Percentiles rank a stretch among this genome's conserved stretches.
Evolutionary conservation across 2,888 invertebrate species (phyloP).

Genomic region (Thecophora atra): DNA sequence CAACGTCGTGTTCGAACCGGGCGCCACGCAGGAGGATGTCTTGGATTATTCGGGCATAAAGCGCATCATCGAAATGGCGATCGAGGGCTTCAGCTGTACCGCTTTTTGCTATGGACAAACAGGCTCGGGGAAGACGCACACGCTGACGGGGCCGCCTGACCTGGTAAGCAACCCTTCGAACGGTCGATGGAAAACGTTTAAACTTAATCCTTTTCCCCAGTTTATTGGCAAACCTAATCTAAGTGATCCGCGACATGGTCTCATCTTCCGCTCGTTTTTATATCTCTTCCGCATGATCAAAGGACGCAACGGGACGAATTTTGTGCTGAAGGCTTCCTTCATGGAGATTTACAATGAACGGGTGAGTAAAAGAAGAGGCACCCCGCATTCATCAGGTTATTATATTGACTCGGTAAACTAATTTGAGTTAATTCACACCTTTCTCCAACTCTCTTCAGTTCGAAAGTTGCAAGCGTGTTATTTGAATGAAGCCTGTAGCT

Average conservation of each 20-base stretch:
- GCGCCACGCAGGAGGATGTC: conserved; percentile 83
- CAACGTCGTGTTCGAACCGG: conserved; percentile 92
- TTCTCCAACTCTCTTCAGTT: too few species aligned
- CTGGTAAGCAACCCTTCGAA: conserved; percentile 70
- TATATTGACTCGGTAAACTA: not conserved
- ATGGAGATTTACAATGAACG: conserved; percentile 97
- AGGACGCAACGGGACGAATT: conserved; percentile 79
- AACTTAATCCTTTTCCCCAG: conserved; percentile 63
- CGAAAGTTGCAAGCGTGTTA: too few species aligned
- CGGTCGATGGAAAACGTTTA: too few species aligned
- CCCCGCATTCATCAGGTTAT: not conserved
- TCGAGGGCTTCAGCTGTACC: conserved; percentile 93
- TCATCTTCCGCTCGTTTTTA: conserved; percentile 89
- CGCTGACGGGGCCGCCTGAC: conserved; percentile 90
- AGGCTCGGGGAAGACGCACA: conserved; percentile 96
- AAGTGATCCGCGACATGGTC: conserved; percentile 80
- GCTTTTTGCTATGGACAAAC: conserved; percentile 97
- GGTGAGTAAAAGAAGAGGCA: conserved; percentile 68
- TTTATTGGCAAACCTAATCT: conserved; percentile 74
- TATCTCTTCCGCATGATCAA: conserved; percentile 87
- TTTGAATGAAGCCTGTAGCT: too few species aligned
- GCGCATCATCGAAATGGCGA: conserved; percentile 90
- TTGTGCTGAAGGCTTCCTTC: conserved; percentile 90
- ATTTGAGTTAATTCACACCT: not conserved
- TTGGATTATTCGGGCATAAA: conserved; percentile 91